A percentile compares a stretch with the other conserved stretches of the same genome.
phyloP scores from a whole-genome alignment of 2,113 vertebrate species.

The Oreotragus oreotragus region DNA sequence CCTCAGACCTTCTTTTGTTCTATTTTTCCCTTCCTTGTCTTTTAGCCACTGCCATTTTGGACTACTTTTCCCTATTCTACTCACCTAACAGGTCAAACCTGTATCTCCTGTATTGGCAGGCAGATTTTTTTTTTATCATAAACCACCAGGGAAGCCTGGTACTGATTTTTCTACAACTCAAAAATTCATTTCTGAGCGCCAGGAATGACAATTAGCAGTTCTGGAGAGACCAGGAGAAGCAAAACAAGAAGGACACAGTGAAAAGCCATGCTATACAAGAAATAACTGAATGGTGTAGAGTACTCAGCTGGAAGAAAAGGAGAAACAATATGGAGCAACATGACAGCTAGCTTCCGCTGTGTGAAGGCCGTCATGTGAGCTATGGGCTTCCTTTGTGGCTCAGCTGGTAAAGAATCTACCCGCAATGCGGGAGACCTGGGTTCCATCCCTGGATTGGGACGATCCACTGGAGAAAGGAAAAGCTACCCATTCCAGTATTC shows the following conservation, averaged over 20 bases:
- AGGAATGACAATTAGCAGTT: not conserved
- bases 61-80: too few species aligned
- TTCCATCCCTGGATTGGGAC: not conserved
- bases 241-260: not conserved
- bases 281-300: not conserved
- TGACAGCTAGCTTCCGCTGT: not conserved
- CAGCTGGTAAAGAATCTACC: not conserved
- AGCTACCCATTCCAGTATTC: not conserved
- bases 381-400: not conserved
- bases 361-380: not conserved
- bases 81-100: not conserved
- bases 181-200: not conserved
- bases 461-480: not conserved
- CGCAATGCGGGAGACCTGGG: rapidly evolving
- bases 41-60: too few species aligned
- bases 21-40: too few species aligned
- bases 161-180: not conserved
- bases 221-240: too few species aligned
- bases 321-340: not conserved
- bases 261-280: not conserved
- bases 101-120: not conserved
- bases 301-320: not conserved
- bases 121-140: not conserved
- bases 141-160: not conserved
- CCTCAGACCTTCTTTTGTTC: too few species aligned